phyloP scores from a whole-genome alignment of 1,140 invertebrate species.

The Planococcus citri region DNA sequence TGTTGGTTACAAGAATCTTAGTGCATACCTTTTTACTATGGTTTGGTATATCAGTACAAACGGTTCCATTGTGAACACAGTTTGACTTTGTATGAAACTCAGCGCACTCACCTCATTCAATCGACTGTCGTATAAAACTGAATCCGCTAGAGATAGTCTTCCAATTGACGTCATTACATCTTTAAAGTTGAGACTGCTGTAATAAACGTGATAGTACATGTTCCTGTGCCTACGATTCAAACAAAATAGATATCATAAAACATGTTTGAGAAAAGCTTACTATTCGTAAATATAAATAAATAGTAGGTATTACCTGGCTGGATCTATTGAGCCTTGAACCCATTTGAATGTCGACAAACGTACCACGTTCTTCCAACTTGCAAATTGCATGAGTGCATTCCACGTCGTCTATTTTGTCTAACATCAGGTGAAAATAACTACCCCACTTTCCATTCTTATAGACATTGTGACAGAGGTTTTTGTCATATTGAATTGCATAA shows the following conservation, averaged over 20 bases:
- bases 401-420: slow-evolving; percentile 39
- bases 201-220: slow-evolving; percentile 51
- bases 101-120: not conserved
- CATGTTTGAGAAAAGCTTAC: no score
- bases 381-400: slow-evolving; percentile 56
- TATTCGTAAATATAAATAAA: no score
- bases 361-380: slow-evolving; percentile 68
- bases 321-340: slow-evolving; percentile 38
- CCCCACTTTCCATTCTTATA: slow-evolving; percentile 62
- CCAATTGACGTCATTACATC: slow-evolving; percentile 93
- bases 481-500: slow-evolving; percentile 47
- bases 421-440: slow-evolving; percentile 50
- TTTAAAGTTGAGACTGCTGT: slow-evolving; percentile 86
- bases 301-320: slow-evolving; percentile 29
- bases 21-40: no score
- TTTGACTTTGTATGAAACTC: no score
- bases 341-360: slow-evolving; percentile 71
- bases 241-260: no score
- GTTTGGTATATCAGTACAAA: no score
- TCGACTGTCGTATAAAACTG: not conserved
- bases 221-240: no score
- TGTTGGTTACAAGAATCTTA: no score
- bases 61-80: no score
- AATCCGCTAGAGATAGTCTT: slow-evolving; percentile 58
- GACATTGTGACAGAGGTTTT: slow-evolving; percentile 68